phyloP scores from a whole-genome alignment of 1,140 invertebrate species.

The Ooceraea biroi region DNA sequence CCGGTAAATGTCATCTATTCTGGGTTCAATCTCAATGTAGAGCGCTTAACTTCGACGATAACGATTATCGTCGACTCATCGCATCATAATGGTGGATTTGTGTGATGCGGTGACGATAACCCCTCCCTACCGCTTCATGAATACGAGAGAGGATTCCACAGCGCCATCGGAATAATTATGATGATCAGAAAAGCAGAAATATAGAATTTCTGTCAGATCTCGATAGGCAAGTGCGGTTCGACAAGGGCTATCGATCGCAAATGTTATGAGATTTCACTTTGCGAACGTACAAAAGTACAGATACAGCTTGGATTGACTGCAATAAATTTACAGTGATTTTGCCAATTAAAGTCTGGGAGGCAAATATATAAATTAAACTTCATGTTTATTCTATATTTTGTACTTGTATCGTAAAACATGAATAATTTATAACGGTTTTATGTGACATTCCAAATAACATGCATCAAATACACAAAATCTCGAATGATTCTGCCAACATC shows the following conservation, averaged over 20 bases:
- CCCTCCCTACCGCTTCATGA: slow-evolving; percentile 39
- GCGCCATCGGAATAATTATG: slow-evolving; percentile 57
- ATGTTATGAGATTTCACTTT: slow-evolving; percentile 34
- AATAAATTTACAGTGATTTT: slow-evolving; percentile 5
- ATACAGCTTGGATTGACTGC: background rate
- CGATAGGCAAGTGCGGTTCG: background rate
- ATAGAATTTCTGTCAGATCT: slow-evolving; percentile 32
- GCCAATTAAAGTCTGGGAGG: slow-evolving; percentile 1
- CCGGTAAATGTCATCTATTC: slow-evolving; percentile 63
- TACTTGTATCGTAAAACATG: background rate
- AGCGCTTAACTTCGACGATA: slow-evolving; percentile 72
- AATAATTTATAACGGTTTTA: slow-evolving; percentile 4
- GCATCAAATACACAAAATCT: background rate
- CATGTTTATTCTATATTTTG: slow-evolving; percentile 17
- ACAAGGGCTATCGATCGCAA: background rate
- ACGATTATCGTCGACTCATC: slow-evolving; percentile 76
- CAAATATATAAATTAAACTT: slow-evolving; percentile 22
- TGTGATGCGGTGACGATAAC: slow-evolving; percentile 65
- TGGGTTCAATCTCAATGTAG: slow-evolving; percentile 68
- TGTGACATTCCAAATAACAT: background rate
- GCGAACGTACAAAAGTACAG: background rate
- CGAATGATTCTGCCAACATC: background rate
- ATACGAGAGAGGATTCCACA: slow-evolving; percentile 40
- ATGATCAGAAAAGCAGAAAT: slow-evolving; percentile 46
- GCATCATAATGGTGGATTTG: slow-evolving; percentile 71